These are phyloP conservation scores for Drosophila burlai DNA, from an alignment of 1,140 invertebrate species.

Conservation along the genomic window DNA sequence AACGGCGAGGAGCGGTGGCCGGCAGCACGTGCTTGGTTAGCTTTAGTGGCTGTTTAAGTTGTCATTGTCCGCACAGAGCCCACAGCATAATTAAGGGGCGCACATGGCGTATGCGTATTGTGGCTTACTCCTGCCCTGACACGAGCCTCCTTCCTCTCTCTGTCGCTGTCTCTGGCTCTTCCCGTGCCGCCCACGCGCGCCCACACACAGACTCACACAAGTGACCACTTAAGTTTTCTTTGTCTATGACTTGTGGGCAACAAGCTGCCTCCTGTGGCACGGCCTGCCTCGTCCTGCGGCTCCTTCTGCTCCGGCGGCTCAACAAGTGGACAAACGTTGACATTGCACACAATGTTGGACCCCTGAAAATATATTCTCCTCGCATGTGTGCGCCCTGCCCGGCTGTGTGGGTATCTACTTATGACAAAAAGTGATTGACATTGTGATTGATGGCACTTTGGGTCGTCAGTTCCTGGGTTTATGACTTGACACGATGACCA, in stretches of 20 bases:
- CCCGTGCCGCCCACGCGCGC: background rate
- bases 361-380: constrained; percentile 42
- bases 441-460: constrained; percentile 77
- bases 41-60: constrained; percentile 75
- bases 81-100: constrained; percentile 71
- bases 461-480: constrained; percentile 56
- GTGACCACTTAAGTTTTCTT: constrained; percentile 81
- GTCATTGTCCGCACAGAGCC: constrained; percentile 48
- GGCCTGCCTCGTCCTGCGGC: constrained; percentile 17
- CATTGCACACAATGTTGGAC: constrained; percentile 71
- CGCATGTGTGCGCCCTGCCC: constrained; percentile 11
- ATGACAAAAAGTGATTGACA: constrained; percentile 78
- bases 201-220: constrained; percentile 24
- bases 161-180: background rate
- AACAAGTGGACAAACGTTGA: constrained; percentile 80
- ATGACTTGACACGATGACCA: constrained; percentile 68
- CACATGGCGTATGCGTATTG: constrained; percentile 78
- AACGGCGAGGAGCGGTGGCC: background rate
- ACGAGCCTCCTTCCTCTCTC: background rate
- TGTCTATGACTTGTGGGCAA: constrained; percentile 69
- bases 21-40: constrained; percentile 63
- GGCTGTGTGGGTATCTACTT: constrained; percentile 64
- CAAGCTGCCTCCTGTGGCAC: constrained; percentile 23
- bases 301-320: constrained; percentile 49
- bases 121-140: constrained; percentile 34